Evolutionary conservation across 2,113 vertebrate genomes (phyloP), one percentile per base, ranked within the genome.

Genomic region (Dicaeum eximium): DNA sequence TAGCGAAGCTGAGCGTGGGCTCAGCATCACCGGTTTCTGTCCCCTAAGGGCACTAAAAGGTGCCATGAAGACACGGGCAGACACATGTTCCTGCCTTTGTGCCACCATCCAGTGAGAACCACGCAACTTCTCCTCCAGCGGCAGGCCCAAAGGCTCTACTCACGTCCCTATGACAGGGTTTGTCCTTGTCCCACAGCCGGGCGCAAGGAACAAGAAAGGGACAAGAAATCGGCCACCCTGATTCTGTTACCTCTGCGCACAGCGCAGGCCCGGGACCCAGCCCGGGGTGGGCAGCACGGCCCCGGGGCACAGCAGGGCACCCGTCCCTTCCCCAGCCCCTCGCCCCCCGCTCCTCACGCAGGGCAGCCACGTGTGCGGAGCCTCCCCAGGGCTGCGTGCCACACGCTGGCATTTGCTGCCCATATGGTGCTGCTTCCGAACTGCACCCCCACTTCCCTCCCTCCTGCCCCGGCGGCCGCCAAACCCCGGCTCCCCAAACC

Each of bases 11-110:
- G 40, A 57, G 4, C 2, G 0, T 23, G 33, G 30, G 11, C 45
- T 87, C 19, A 20, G 73, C 5, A 9, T 40, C 65, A 37, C 30
- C 37, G 22, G 7, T 75, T 10, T 69, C 60, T 54, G 42, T 35
- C 35, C 40, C 60, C 20, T 2, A 7, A 53, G 16, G 33, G 35
- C 16, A 13, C 37, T 35, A 33, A 57, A 33, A 67, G 38, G 23
- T 0, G 0, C 38, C 35, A 15, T 13, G 57, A 37, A 50, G 19
- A 80, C 7, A 8, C 0, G 0, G 21, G 7, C 2, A 15, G 60
- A 25, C 12, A 22, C 53, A 18, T 0, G 1, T 8, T 47, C 45
- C 56, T 47, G 19, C 13, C 31, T 69, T 69, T 4, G 1, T 8
- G 17, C 37, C 12, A 1, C 15, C 37, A 47, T 37, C 37, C 61